Evolutionary conservation across 2,113 vertebrate species (phyloP).

Genomic region (Orycteropus afer): DNA sequence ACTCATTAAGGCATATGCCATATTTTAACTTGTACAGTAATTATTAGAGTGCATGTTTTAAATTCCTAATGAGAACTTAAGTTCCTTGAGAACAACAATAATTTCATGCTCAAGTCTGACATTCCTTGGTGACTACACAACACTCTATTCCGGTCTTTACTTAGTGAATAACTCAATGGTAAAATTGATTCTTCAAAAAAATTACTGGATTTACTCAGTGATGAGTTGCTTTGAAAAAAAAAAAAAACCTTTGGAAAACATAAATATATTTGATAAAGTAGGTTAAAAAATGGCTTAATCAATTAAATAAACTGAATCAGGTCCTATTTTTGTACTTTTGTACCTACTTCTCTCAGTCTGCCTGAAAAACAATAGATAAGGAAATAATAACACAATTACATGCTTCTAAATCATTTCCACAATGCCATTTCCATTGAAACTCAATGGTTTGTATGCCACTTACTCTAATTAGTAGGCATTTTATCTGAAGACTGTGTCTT

Average conservation of each 20-base stretch:
- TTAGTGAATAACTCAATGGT: accelerated
- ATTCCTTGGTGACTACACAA: background rate
- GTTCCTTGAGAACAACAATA: background rate
- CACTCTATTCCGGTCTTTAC: background rate
- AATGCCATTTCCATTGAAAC: accelerated
- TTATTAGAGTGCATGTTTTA: background rate
- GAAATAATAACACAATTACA: background rate
- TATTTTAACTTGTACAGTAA: background rate
- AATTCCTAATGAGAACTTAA: accelerated
- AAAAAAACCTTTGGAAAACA: too few species aligned
- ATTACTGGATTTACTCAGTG: background rate
- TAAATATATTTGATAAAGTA: background rate
- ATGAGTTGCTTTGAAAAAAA: background rate
- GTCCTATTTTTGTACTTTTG: background rate
- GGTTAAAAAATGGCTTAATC: accelerated
- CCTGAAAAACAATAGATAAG: background rate
- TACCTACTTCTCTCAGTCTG: background rate
- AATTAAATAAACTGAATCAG: too few species aligned
- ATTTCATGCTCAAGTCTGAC: accelerated
- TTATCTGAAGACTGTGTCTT: background rate
- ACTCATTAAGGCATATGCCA: background rate
- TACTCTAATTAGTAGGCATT: background rate
- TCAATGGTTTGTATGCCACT: accelerated
- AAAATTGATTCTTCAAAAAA: too few species aligned
- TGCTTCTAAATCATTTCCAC: background rate